Evolutionary conservation across 1,140 invertebrate species (phyloP), one percentile per base, ranked within the genome.

Genomic region (Ips typographus): DNA sequence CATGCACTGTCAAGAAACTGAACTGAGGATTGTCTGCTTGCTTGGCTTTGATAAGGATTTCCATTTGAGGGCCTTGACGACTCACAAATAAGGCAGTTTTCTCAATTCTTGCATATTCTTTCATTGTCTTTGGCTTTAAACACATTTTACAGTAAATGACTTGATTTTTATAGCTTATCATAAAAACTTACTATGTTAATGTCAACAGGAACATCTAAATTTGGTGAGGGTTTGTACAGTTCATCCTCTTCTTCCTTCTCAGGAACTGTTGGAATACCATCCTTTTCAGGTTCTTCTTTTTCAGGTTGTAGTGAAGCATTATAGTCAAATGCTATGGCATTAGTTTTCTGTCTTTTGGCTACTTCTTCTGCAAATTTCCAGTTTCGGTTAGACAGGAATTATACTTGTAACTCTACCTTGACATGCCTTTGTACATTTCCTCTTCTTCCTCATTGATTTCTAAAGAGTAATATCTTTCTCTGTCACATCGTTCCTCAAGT

Each of bases 1-100:
- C 88, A 72, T 94, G 92, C 79, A 94, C 94, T 49, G 92, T 91
- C 36, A 99, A 84, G 82, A 99, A 99, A 58, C 91, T 85, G 83
- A 99, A 99, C 81, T 96, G 94, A 1, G 89, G 84, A 84, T 99
- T 99, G 73, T 91, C 89, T 0, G 92, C 86, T 81, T 99, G 98
- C 82, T 98, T 99, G 4, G 95, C 93, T 83, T 98, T 98, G 64
- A 99, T 90, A 0, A 99, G 85, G 62, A 99, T 98, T 83, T 99
- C 97, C 96, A 99, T 98, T 83, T 99, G 98, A 41, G 89, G 85
- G 1, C 96, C 97, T 80, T 99, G 96, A 52, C 87, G 85, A 68
- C 92, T 91, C 71, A 99, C 94, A 83, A 99, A 99, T 58, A 89
- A 83, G 0, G 97, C 96, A 1, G 98, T 99, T 83, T 96, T 98